These are phyloP conservation scores for Cavia porcellus DNA, from an alignment of 2,113 vertebrate species.

Conservation along the genomic window DNA sequence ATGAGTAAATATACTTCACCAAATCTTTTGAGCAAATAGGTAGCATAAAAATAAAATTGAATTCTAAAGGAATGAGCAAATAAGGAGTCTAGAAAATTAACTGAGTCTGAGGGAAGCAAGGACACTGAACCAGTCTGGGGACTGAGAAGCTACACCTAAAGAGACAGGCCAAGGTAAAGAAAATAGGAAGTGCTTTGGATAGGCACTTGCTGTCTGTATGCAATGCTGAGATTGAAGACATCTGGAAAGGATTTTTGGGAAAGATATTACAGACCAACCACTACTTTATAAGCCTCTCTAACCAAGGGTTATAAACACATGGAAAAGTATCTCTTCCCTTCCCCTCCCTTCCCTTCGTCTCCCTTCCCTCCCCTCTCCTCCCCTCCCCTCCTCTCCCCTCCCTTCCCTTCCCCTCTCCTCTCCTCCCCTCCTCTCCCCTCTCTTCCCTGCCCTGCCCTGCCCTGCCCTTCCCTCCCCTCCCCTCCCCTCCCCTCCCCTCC, in stretches of 20 bases:
- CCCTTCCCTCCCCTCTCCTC: accelerated
- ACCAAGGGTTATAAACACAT: conserved; percentile 38
- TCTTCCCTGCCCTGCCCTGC: no score
- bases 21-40: neutral
- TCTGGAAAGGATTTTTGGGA: conserved; percentile 33
- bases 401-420: no score
- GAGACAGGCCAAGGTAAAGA: neutral
- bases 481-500: neutral
- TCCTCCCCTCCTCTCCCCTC: no score
- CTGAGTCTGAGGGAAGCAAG: neutral
- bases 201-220: neutral
- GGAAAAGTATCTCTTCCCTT: neutral
- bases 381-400: no score
- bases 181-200: neutral
- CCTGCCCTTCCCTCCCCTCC: accelerated
- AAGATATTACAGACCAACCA: neutral
- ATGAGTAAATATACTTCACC: neutral
- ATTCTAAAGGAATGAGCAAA: neutral
- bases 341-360: no score
- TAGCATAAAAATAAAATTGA: neutral
- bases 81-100: neutral
- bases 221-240: neutral
- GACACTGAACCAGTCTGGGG: no score
- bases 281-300: conserved; percentile 35
- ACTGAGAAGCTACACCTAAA: neutral